Conservation (phyloP, 2,888 invertebrate species). For the Suillia variegata region DNA sequence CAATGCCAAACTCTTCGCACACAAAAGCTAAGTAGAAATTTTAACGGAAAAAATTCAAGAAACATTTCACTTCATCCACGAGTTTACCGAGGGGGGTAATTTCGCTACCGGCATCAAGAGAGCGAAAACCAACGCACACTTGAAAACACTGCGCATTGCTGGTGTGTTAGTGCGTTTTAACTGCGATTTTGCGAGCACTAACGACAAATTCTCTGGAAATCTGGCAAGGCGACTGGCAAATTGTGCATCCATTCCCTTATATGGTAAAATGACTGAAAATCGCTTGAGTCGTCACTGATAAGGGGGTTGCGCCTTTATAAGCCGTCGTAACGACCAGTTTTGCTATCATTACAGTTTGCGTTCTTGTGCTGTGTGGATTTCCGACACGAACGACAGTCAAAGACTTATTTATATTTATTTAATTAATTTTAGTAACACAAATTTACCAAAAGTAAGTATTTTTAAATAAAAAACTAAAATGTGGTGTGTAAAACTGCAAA, state of each 20-base stretch:
- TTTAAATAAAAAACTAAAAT: not conserved
- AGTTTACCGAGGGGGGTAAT: not conserved
- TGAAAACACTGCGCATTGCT: not conserved
- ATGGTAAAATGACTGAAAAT: constrained; percentile 59
- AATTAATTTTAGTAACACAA: constrained; percentile 57
- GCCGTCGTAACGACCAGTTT: constrained; percentile 56
- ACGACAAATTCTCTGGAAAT: constrained; percentile 41
- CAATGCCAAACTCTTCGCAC: not conserved
- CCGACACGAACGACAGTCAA: constrained; percentile 45
- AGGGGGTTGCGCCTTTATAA: constrained; percentile 59
- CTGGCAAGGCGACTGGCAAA: constrained; percentile 41
- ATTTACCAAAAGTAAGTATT: constrained; percentile 52
- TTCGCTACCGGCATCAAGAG: not conserved
- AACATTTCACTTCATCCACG: not conserved
- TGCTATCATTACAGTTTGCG: constrained; percentile 60
- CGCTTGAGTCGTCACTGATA: constrained; percentile 47
- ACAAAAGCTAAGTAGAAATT: not conserved
- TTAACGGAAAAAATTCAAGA: not conserved
- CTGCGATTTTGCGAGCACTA: constrained; percentile 22
- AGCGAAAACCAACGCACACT: too few species aligned
- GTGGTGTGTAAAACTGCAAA: constrained; percentile 10
- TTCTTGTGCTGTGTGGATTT: constrained; percentile 59
- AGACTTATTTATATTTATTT: constrained; percentile 61
- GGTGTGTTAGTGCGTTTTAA: constrained; percentile 19
- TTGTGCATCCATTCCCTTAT: constrained; percentile 59